Evolutionary conservation across 2,113 vertebrate genomes (phyloP).

Genomic region (Labrus mixtus): DNA sequence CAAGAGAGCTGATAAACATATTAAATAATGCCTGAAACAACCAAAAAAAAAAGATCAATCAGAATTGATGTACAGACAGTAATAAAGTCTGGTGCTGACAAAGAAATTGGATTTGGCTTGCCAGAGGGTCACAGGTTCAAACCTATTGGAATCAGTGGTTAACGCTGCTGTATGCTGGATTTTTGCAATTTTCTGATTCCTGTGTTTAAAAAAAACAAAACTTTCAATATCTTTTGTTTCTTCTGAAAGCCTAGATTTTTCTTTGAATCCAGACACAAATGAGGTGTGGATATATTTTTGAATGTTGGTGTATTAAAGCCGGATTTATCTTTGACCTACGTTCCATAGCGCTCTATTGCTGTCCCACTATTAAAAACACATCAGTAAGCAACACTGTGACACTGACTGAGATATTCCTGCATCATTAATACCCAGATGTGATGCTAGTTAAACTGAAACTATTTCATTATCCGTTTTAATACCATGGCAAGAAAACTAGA

Average conservation of each 20-base stretch:
- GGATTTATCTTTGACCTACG: neutral
- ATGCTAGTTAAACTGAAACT: too few relatives aligned
- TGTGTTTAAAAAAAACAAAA: neutral
- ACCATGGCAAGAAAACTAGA: too few relatives aligned
- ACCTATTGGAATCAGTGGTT: neutral
- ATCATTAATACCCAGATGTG: neutral
- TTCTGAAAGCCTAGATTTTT: neutral
- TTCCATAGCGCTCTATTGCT: neutral
- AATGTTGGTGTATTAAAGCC: neutral
- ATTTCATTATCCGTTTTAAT: too few relatives aligned
- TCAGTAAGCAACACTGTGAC: neutral
- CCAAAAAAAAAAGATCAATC: neutral
- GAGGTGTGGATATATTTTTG: neutral
- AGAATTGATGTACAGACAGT: neutral
- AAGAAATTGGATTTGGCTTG: neutral
- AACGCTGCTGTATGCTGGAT: neutral
- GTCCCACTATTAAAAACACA: neutral
- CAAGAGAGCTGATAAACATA: too few relatives aligned
- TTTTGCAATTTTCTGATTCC: neutral
- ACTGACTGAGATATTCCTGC: neutral
- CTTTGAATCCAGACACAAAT: neutral
- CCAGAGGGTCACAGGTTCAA: neutral
- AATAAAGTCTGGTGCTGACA: neutral
- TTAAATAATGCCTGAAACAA: too few relatives aligned
- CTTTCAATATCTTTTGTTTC: too few relatives aligned